These are phyloP conservation scores for Coregonus suidteri DNA, from an alignment of 2,797 vertebrate genomes.

Conservation along the genomic window DNA sequence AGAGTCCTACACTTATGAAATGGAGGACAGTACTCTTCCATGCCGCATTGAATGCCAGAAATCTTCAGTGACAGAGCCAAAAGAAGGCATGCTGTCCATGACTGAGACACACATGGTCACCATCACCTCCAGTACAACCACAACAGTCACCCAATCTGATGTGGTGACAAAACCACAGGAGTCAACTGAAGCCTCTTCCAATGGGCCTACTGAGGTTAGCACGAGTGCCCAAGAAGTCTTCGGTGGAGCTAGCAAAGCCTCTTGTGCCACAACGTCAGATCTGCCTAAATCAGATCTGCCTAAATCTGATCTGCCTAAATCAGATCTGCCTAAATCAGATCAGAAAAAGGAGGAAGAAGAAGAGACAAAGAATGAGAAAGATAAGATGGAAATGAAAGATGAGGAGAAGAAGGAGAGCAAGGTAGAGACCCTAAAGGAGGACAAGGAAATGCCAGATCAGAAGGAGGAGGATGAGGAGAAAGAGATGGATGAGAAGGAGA, in stretches of 20 bases:
- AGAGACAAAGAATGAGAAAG: slow-evolving; percentile 21
- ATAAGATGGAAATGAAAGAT: slow-evolving; percentile 33
- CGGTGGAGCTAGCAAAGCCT: slow-evolving; percentile 49
- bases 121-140: slow-evolving; percentile 33
- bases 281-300: slow-evolving; percentile 38
- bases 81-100: slow-evolving; percentile 36
- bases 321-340: slow-evolving; percentile 48
- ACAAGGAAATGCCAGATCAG: slow-evolving; percentile 12
- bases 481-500: slow-evolving; percentile 22
- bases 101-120: slow-evolving; percentile 43
- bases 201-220: slow-evolving; percentile 77
- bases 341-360: slow-evolving; percentile 46
- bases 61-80: slow-evolving; percentile 53
- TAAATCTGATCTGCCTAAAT: slow-evolving; percentile 44
- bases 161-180: slow-evolving; percentile 47
- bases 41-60: slow-evolving; percentile 75
- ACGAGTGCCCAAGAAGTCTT: slow-evolving; percentile 55
- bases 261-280: slow-evolving; percentile 50
- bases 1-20: slow-evolving; percentile 58
- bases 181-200: slow-evolving; percentile 63
- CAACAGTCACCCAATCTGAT: slow-evolving; percentile 56
- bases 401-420: slow-evolving; percentile 1
- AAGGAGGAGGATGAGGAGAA: slow-evolving; percentile 18
- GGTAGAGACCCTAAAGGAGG: slow-evolving; percentile 34
- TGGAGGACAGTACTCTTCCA: slow-evolving; percentile 67